Evolutionary conservation across 2,113 vertebrate species (phyloP).

Genomic region (Lasiurus borealis): DNA sequence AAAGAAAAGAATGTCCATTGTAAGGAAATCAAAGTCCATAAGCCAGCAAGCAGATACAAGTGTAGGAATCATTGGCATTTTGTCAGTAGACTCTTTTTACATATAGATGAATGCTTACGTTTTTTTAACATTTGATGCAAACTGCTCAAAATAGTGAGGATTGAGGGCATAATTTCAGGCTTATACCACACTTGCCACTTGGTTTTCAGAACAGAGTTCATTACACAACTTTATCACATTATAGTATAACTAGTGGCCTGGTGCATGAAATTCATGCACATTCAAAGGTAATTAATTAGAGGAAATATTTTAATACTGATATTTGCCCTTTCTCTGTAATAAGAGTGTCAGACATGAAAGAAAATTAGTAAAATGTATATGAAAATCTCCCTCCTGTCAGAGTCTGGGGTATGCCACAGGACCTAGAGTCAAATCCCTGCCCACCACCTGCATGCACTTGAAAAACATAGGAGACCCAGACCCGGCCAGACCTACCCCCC

Average conservation of each 20-base stretch:
- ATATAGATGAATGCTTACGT: neutral
- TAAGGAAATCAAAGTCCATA: neutral
- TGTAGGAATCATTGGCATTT: neutral
- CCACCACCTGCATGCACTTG: too few species aligned
- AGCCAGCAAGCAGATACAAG: neutral
- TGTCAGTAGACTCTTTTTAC: neutral
- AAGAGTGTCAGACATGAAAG: too few species aligned
- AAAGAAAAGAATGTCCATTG: neutral
- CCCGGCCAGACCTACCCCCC: too few species aligned
- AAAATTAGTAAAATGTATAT: too few species aligned
- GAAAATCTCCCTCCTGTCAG: too few species aligned
- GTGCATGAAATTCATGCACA: too few species aligned
- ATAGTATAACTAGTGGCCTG: neutral
- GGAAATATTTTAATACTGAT: too few species aligned
- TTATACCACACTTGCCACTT: neutral
- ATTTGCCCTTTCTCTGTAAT: too few species aligned
- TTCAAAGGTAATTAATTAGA: too few species aligned
- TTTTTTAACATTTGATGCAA: neutral
- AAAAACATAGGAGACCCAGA: too few species aligned
- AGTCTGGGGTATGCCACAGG: too few species aligned
- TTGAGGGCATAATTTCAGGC: neutral
- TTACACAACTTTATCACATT: neutral
- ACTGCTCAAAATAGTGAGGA: neutral
- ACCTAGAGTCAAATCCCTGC: too few species aligned
- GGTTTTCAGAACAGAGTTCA: neutral